phyloP scores from a whole-genome alignment of 2,797 vertebrate species.

The Onychomys leucogaster region DNA sequence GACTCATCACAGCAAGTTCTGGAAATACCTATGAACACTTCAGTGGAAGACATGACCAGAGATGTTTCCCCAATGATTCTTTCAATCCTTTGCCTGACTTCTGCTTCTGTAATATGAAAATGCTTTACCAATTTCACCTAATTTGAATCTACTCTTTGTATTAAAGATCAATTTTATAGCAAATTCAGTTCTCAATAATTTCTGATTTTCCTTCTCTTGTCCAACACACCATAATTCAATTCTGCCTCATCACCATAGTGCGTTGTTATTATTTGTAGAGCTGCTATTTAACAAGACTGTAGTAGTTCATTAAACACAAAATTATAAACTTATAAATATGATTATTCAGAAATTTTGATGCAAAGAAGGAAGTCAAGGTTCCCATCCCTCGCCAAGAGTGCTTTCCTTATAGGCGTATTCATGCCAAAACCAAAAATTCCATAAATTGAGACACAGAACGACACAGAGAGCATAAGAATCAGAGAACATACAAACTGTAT shows the following conservation, averaged over 20 bases:
- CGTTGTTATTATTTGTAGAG: neutral
- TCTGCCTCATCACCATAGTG: neutral
- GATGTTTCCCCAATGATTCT: neutral
- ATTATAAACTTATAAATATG: neutral
- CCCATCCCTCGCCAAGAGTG: neutral
- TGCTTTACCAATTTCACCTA: neutral
- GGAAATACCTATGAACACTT: neutral
- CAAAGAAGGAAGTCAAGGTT: neutral
- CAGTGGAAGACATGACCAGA: neutral
- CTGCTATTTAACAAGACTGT: neutral
- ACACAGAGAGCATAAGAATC: neutral
- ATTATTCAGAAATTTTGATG: slow-evolving; percentile 12
- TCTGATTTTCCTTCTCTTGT: neutral
- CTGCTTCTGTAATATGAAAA: neutral
- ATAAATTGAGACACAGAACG: neutral
- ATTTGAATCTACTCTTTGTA: neutral
- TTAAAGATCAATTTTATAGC: neutral
- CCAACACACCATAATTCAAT: neutral
- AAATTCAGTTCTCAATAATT: slow-evolving; percentile 1
- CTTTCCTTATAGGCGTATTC: neutral
- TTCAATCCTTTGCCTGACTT: neutral
- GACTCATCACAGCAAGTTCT: neutral
- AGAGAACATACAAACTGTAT: neutral
- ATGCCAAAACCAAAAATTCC: slow-evolving; percentile 46
- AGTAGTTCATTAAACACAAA: neutral